phyloP scores from a whole-genome alignment of 2,113 vertebrate species.

The Isurus oxyrinchus region DNA sequence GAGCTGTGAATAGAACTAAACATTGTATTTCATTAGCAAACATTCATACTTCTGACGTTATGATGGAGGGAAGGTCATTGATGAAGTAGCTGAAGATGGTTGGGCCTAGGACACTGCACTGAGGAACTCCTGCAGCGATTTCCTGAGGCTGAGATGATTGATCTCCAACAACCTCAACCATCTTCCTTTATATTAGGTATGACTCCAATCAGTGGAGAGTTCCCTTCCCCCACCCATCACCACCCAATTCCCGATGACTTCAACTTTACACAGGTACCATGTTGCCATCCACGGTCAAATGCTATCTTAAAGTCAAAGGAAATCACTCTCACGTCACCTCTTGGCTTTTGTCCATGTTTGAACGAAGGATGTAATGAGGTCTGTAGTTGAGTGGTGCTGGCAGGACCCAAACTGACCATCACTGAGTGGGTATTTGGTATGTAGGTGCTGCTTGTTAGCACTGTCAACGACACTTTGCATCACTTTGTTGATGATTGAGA shows the following conservation, averaged over 20 bases:
- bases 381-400: no score
- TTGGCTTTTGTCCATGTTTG: no score
- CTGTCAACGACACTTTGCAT: background rate
- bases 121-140: background rate
- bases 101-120: no score
- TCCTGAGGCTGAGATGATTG: background rate
- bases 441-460: no score
- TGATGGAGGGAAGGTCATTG: background rate
- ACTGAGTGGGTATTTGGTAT: no score
- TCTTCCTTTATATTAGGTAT: background rate
- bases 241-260: background rate
- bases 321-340: no score
- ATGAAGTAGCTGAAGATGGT: no score
- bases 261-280: background rate
- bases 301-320: background rate
- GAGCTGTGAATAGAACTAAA: no score
- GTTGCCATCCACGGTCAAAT: background rate
- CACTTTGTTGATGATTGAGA: background rate
- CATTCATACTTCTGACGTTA: background rate
- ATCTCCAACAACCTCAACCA: background rate
- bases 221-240: background rate
- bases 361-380: no score
- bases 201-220: background rate
- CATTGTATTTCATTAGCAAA: no score
- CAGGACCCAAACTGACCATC: no score